Conservation (phyloP, 2,113 vertebrate genomes). For the Prietella phreatophila region DNA sequence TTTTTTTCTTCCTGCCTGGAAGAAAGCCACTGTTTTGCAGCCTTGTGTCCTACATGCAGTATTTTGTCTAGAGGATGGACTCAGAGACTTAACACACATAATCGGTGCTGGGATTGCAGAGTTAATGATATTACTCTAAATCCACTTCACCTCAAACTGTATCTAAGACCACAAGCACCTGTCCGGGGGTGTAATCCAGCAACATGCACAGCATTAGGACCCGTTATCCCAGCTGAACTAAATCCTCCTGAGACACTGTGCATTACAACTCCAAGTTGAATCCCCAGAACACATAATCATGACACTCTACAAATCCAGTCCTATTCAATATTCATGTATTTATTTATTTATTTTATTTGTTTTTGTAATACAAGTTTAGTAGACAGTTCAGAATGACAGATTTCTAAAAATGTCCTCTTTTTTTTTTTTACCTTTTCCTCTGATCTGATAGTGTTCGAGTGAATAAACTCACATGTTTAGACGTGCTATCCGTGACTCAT, state of each 20-base stretch:
- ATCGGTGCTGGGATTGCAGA: slow-evolving; percentile 16
- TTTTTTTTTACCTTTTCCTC: not conserved
- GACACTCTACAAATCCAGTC: not conserved
- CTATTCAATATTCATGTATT: not conserved
- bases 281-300: slow-evolving; percentile 12
- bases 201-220: slow-evolving; percentile 30
- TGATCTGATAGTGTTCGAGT: not conserved
- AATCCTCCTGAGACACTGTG: slow-evolving; percentile 43
- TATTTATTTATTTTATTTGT: not conserved
- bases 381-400: too few species aligned
- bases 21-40: not conserved
- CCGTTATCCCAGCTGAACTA: slow-evolving; percentile 48
- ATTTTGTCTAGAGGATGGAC: not conserved
- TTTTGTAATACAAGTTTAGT: not conserved
- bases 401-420: not conserved
- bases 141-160: slow-evolving; percentile 22
- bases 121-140: slow-evolving; percentile 35
- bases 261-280: slow-evolving; percentile 27
- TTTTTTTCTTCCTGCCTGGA: not conserved
- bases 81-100: slow-evolving; percentile 1
- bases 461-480: not conserved
- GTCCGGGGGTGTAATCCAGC: slow-evolving; percentile 29
- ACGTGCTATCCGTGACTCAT: not conserved
- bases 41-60: slow-evolving; percentile 20
- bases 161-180: slow-evolving; percentile 39